Evolutionary conservation across 2,113 vertebrate genomes (phyloP).

Genomic region (Mohoua ochrocephala): DNA sequence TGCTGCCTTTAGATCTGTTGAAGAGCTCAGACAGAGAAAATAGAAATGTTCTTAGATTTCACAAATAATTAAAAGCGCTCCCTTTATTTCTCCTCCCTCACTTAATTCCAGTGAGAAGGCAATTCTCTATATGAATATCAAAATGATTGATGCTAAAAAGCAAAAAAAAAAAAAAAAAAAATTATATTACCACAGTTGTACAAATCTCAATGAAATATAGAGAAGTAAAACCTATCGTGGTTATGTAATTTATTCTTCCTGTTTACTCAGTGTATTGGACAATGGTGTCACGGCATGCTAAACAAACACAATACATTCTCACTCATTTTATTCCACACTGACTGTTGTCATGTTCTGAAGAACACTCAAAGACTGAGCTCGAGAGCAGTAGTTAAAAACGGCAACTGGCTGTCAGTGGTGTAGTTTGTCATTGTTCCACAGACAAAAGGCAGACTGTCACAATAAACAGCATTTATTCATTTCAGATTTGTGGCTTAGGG

Average conservation of each 20-base stretch:
- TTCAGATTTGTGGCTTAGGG: constrained; percentile 72
- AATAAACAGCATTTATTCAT: constrained; percentile 76
- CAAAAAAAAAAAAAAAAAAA: too few species aligned
- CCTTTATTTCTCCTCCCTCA: not conserved
- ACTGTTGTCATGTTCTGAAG: constrained; percentile 56
- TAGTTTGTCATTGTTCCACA: constrained; percentile 71
- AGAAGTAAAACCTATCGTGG: not conserved
- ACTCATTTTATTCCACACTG: constrained; percentile 47
- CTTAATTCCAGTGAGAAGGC: not conserved
- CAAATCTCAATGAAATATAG: not conserved
- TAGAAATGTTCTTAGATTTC: not conserved
- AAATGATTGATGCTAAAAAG: not conserved
- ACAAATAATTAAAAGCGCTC: not conserved
- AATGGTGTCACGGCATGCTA: constrained; percentile 17
- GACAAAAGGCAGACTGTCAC: constrained; percentile 79
- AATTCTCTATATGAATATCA: not conserved
- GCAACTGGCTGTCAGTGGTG: constrained; percentile 61
- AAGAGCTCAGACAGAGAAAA: not conserved
- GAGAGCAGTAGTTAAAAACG: constrained; percentile 40
- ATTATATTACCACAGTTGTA: not conserved
- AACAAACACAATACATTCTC: constrained; percentile 41
- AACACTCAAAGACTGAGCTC: constrained; percentile 48
- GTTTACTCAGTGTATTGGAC: not conserved
- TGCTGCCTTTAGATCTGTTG: not conserved
- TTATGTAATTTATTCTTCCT: not conserved